phyloP scores from a whole-genome alignment of 2,113 vertebrate genomes.

The Aplodontia rufa region DNA sequence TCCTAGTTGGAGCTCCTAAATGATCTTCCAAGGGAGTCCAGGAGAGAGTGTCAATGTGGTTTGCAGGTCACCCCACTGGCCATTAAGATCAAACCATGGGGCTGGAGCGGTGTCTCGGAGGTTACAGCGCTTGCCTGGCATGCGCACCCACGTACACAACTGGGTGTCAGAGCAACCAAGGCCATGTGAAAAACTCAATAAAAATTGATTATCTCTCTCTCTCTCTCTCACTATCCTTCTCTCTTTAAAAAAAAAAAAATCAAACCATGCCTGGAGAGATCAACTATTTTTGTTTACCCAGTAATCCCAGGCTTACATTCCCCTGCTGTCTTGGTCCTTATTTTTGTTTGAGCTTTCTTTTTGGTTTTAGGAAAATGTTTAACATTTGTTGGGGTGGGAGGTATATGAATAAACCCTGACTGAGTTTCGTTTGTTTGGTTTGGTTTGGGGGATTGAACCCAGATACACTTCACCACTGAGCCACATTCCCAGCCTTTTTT shows the following conservation, averaged over 20 bases:
- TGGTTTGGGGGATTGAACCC: not conserved
- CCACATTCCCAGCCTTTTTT: not conserved
- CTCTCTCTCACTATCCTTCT: too few species aligned
- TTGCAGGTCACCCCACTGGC: not conserved
- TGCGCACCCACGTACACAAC: too few species aligned
- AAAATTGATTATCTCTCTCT: too few species aligned
- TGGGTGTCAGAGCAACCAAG: too few species aligned
- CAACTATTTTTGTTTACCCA: slow-evolving; percentile 3
- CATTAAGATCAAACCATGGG: not conserved
- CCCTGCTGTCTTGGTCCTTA: not conserved
- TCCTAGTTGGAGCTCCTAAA: not conserved
- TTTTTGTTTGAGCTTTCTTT: slow-evolving; percentile 44
- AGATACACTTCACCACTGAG: not conserved
- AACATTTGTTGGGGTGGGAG: not conserved
- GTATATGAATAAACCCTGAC: not conserved
- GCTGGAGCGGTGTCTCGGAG: too few species aligned
- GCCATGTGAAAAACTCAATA: too few species aligned
- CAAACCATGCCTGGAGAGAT: not conserved
- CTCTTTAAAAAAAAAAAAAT: too few species aligned
- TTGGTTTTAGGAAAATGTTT: slow-evolving; percentile 28
- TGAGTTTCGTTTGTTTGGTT: not conserved
- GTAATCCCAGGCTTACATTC: not conserved
- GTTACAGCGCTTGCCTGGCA: too few species aligned
- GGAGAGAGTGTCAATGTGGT: not conserved
- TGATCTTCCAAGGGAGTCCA: not conserved